phyloP scores from a whole-genome alignment of 2,797 vertebrate species.

The Gallinago stenura region DNA sequence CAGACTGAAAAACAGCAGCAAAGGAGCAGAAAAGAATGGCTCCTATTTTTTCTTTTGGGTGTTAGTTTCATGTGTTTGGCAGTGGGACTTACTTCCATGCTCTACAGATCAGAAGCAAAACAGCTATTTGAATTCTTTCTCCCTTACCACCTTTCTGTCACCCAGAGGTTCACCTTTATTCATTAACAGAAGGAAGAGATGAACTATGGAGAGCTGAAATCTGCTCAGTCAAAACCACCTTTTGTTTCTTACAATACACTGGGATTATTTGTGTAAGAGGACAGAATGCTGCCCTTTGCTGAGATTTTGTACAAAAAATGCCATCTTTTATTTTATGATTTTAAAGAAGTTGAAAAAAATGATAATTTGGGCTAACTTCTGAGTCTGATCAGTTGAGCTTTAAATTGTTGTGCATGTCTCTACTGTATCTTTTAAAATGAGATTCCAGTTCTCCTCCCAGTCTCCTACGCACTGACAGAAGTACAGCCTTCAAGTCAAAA shows the following conservation, averaged over 20 bases:
- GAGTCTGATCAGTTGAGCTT: not conserved
- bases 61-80: not conserved
- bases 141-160: not conserved
- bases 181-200: not conserved
- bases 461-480: not conserved
- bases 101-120: conserved; percentile 16
- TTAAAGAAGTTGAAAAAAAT: not conserved
- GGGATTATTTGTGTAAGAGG: not conserved
- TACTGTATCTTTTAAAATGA: not conserved
- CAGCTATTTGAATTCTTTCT: not conserved
- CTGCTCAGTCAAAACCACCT: not conserved
- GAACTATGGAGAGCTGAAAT: not conserved
- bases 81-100: conserved; percentile 7
- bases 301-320: not conserved
- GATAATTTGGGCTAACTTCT: not conserved
- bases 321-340: not conserved
- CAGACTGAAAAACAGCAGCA: not conserved
- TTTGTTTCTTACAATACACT: not conserved
- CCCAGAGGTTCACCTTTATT: not conserved
- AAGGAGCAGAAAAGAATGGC: not conserved
- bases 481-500: not conserved
- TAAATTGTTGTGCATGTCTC: not conserved
- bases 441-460: not conserved
- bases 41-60: not conserved
- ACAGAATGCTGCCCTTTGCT: not conserved